Percentiles rank a stretch among this genome's conserved stretches.
Evolutionary conservation across 2,888 invertebrate genomes (phyloP).

Genomic region (Myopa tessellatipennis): DNA sequence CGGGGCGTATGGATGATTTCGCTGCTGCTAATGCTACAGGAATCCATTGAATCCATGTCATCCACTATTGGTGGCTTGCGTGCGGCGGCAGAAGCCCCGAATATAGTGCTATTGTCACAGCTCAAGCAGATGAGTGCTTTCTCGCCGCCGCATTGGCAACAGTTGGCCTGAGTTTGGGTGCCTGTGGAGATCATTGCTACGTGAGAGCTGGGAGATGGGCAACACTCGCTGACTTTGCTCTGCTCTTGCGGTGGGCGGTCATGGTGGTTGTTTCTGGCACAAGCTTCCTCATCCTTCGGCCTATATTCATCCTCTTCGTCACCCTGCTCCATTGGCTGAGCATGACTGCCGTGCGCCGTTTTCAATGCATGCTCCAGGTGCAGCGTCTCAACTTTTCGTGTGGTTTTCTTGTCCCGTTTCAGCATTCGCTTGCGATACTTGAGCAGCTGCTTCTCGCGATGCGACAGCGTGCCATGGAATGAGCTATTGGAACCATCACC

Average conservation of each 20-base stretch:
- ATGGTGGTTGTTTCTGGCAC: slow-evolving; percentile 5
- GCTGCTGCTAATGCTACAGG: slow-evolving; percentile 56
- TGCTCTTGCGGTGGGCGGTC: slow-evolving; percentile 44
- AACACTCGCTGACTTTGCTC: slow-evolving; percentile 22
- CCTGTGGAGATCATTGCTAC: slow-evolving; percentile 67
- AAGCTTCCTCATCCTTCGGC: neutral
- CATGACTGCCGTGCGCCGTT: slow-evolving; percentile 25
- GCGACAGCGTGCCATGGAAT: slow-evolving; percentile 54
- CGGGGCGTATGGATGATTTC: slow-evolving; percentile 62
- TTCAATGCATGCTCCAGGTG: neutral
- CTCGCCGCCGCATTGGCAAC: slow-evolving; percentile 64
- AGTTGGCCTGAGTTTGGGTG: slow-evolving; percentile 64
- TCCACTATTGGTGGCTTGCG: slow-evolving; percentile 25
- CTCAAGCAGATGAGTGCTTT: slow-evolving; percentile 65
- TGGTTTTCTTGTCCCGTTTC: slow-evolving; percentile 64
- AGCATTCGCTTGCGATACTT: slow-evolving; percentile 68
- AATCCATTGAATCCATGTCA: slow-evolving; percentile 48
- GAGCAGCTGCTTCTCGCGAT: slow-evolving; percentile 66
- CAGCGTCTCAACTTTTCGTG: slow-evolving; percentile 17
- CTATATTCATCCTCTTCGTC: slow-evolving; percentile 48
- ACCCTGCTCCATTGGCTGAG: slow-evolving; percentile 60
- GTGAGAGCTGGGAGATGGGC: slow-evolving; percentile 16
- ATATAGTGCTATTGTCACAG: slow-evolving; percentile 49
- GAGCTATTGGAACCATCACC: slow-evolving; percentile 49
- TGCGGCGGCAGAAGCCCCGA: neutral